Conservation (phyloP, 2,797 vertebrate genomes). For the Carduelis carduelis region DNA sequence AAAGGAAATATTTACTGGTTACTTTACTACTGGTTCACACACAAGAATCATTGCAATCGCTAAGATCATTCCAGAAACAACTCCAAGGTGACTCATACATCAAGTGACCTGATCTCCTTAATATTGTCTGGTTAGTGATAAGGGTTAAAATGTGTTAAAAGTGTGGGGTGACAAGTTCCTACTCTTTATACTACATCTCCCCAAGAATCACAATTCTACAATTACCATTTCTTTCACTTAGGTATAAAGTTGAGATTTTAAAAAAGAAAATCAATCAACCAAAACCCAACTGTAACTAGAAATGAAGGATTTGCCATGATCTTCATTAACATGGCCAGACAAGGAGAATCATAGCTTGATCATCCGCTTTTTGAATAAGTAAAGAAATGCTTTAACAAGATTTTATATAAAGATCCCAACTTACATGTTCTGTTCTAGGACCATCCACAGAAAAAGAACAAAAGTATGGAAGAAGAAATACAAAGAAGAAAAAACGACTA, state of each 20-base stretch:
- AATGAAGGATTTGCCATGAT: neutral
- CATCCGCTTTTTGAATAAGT: neutral
- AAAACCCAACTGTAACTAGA: neutral
- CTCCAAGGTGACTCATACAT: neutral
- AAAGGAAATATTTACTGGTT: neutral
- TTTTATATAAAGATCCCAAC: neutral
- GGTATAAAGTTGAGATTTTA: neutral
- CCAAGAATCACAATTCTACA: neutral
- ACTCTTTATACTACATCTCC: neutral
- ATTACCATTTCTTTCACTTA: neutral
- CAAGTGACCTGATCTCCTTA: neutral
- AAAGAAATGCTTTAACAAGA: neutral
- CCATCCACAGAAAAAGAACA: neutral
- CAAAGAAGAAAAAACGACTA: neutral
- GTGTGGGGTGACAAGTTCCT: neutral
- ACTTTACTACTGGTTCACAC: neutral
- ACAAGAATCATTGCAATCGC: neutral
- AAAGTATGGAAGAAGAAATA: neutral
- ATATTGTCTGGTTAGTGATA: neutral
- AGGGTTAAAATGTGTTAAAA: neutral
- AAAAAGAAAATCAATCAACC: neutral
- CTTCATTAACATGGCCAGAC: neutral
- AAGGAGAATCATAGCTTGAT: neutral
- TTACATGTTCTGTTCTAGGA: neutral
- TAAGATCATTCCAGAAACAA: neutral